Evolutionary conservation across 2,113 vertebrate genomes (phyloP).

Genomic region (Forbesichthys agassizii): DNA sequence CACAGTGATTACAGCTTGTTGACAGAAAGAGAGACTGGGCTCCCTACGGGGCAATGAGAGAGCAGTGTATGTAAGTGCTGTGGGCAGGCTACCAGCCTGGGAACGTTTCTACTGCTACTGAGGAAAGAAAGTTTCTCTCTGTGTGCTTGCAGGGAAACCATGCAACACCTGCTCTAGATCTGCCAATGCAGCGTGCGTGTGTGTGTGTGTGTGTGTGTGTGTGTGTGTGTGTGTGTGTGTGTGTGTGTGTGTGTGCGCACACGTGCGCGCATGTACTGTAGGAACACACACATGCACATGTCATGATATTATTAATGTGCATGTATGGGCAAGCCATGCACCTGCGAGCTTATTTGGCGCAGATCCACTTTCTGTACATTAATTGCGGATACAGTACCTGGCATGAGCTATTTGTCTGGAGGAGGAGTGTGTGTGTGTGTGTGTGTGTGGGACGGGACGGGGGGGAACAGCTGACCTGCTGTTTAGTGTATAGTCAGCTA

Average conservation of each 20-base stretch:
- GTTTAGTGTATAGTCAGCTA: neutral
- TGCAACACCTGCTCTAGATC: neutral
- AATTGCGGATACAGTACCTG: constrained; percentile 4
- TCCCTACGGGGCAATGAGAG: no score
- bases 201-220: neutral
- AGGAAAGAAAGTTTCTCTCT: neutral
- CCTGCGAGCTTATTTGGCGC: constrained; percentile 2
- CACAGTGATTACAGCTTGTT: constrained; percentile 2
- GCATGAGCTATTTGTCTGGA: constrained; percentile 35
- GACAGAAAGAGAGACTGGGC: constrained; percentile 9
- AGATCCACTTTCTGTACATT: constrained; percentile 1
- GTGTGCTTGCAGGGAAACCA: neutral
- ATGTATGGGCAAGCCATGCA: neutral
- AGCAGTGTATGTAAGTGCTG: no score
- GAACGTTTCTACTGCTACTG: neutral
- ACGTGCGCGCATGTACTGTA: neutral
- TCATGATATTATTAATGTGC: neutral
- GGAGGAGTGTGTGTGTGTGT: constrained; percentile 13
- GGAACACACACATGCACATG: neutral
- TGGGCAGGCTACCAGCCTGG: neutral
- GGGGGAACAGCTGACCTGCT: neutral
- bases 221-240: no score
- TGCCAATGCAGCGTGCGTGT: neutral
- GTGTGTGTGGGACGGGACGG: neutral
- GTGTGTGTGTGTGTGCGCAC: neutral